Evolutionary conservation across 1,140 invertebrate genomes (phyloP), one percentile per base, ranked within the genome.

Genomic region (Bombus balteatus): DNA sequence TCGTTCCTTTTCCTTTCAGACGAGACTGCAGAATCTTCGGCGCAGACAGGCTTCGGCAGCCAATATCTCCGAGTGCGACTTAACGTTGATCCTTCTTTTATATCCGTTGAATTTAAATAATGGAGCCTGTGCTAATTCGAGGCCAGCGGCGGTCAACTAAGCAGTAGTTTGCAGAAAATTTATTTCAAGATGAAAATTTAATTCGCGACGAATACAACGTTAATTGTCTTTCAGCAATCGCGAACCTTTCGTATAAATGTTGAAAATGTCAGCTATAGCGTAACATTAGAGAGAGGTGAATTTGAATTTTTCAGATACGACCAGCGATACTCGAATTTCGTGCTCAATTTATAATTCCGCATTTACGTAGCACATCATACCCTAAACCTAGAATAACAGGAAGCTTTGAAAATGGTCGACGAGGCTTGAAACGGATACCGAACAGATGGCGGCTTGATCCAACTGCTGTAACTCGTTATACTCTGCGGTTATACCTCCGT

Each of bases 61-160:
- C 93, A 94, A 94, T 94, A 93, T 92, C 92, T 91, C 83, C 77
- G 89, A 92, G 92, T 92, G 89, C 90, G 92, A 92, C 92, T 94
- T 94, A 94, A 85, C 71, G 88, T 83, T 93, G 93, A 94, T 94
- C 93, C 93, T 89, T 89, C 87, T 89, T 94, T 94, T 93, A 93
- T 93, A 93, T 91, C 83, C 87, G 77, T 73, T 89, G 90, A 92
- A 94, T 94, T 94, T 93, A 92, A 94, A 93, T 94, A 94, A 94
- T 94, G 90, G 91, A 91, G 83, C 85, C 88, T 59, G 81, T 76
- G 86, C 89, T 94, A 93, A 93, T 94, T 94, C 85, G 86, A 80
- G 77, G 80, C 37, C 87, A 85, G 81, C 39, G 89, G 87, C 78
- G 84, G 81, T 85, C 90, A 88, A 87, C 87, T 47, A 43, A 28